Conservation (phyloP, 2,113 vertebrate species). For the Nycticorax nycticorax region DNA sequence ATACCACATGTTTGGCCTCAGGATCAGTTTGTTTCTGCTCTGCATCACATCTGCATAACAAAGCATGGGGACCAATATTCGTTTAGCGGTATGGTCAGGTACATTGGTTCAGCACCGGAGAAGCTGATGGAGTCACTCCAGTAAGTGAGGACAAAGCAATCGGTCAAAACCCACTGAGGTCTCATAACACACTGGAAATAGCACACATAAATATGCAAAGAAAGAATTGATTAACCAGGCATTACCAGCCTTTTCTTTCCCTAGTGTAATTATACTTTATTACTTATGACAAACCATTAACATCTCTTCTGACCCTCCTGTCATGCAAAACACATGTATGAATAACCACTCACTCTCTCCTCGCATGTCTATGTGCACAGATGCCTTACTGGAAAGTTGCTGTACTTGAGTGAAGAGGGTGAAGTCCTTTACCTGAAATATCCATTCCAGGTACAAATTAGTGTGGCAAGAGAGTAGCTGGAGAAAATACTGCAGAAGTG, state of each 20-base stretch:
- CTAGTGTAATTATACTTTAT: not conserved
- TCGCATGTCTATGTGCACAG: accelerated
- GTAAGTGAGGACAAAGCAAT: not conserved
- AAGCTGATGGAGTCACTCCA: not conserved
- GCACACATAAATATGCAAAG: not conserved
- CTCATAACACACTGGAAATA: not conserved
- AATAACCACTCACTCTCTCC: not conserved
- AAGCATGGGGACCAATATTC: not conserved
- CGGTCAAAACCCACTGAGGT: not conserved
- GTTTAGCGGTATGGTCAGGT: not conserved
- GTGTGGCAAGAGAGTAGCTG: not conserved
- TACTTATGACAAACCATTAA: not conserved
- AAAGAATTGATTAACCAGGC: not conserved
- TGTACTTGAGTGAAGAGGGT: not conserved
- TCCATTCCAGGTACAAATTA: not conserved
- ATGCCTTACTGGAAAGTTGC: not conserved
- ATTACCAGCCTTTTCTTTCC: not conserved
- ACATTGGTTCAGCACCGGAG: not conserved
- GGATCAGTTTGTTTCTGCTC: not conserved
- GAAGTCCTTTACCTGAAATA: not conserved
- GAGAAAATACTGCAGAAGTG: not conserved
- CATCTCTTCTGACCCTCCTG: not conserved
- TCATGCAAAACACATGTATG: not conserved
- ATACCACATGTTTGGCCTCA: not conserved
- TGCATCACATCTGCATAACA: not conserved